These are phyloP conservation scores for Capromys pilorides DNA, from an alignment of 2,797 vertebrate species.

Conservation along the genomic window DNA sequence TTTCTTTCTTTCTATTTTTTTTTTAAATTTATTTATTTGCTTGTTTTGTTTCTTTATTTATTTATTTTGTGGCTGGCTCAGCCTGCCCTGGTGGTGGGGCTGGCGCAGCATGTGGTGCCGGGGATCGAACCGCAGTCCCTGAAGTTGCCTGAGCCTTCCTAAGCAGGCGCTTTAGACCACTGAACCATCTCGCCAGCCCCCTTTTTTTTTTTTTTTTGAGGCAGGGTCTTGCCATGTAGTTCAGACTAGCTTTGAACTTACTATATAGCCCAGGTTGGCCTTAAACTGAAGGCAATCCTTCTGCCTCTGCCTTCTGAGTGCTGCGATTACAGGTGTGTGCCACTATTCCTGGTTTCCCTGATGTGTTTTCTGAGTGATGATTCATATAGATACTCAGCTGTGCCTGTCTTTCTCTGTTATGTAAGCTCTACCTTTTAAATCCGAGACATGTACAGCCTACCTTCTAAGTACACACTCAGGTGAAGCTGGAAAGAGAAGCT, in stretches of 20 bases:
- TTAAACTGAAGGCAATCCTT: not conserved
- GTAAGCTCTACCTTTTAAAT: conserved; percentile 33
- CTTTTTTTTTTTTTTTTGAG: not conserved
- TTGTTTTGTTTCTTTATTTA: no score
- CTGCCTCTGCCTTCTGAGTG: not conserved
- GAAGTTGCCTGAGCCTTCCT: no score
- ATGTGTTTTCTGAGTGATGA: conserved; percentile 56
- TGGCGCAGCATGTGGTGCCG: no score
- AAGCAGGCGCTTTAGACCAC: no score
- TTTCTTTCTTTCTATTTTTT: not conserved
- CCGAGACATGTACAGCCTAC: not conserved
- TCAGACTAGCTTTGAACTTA: not conserved
- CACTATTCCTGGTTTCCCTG: not conserved
- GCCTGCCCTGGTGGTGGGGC: no score
- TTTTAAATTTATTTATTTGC: no score
- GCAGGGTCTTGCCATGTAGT: not conserved
- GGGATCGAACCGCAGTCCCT: no score
- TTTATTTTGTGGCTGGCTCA: no score
- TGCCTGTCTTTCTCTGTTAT: not conserved
- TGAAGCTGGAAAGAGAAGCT: not conserved
- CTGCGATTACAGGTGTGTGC: not conserved
- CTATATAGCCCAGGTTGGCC: not conserved
- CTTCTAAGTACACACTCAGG: conserved; percentile 27
- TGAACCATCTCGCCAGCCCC: no score
- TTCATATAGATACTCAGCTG: not conserved